These are phyloP conservation scores for Recurvirostra avosetta DNA, from an alignment of 2,113 vertebrate genomes.

Conservation along the genomic window DNA sequence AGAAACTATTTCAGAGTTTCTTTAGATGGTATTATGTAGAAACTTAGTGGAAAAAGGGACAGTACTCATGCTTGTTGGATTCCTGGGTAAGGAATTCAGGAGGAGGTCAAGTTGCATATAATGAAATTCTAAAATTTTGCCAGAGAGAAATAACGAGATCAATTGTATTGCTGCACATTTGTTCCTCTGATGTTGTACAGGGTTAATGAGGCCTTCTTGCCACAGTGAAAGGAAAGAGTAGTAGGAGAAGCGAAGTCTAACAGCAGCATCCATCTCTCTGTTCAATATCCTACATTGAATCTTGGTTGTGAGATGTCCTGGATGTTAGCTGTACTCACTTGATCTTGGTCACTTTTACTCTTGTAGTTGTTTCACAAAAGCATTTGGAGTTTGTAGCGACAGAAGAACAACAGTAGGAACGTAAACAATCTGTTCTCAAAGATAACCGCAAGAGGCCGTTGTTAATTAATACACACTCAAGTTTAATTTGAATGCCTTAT, in stretches of 20 bases:
- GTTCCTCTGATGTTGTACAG: neutral
- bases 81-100: neutral
- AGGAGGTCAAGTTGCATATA: neutral
- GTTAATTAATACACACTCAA: neutral
- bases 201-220: neutral
- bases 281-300: neutral
- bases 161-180: neutral
- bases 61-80: neutral
- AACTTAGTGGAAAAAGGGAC: neutral
- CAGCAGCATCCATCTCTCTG: neutral
- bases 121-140: neutral
- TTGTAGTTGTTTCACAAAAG: neutral
- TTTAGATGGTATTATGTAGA: neutral
- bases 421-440: neutral
- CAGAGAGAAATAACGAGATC: neutral
- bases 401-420: neutral
- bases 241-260: neutral
- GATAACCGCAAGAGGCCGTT: neutral
- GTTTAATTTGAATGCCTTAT: neutral
- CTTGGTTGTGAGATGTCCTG: neutral
- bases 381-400: neutral
- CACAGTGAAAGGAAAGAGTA: neutral
- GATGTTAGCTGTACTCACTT: neutral
- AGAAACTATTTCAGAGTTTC: neutral
- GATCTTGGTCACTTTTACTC: neutral